Evolutionary conservation across 53 echinoderm and acorn worm genomes (phyloP).

Genomic region (Paracentrotus lividus): DNA sequence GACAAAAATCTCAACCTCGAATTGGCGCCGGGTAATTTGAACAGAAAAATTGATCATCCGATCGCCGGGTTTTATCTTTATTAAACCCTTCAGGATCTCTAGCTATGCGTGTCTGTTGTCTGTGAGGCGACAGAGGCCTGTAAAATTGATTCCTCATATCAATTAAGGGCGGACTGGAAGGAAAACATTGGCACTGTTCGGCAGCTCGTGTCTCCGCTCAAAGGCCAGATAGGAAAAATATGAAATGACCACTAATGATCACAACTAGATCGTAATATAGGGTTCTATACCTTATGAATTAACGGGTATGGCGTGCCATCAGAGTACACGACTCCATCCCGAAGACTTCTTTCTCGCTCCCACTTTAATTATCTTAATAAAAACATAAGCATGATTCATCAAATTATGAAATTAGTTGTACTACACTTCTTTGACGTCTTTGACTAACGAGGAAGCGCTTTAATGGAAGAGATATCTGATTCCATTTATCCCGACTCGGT

Average conservation of each 20-base stretch:
- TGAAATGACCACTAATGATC: constrained; percentile 68
- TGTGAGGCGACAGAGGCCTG: constrained; percentile 56
- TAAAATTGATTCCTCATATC: constrained; percentile 73
- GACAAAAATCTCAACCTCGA: constrained; percentile 71
- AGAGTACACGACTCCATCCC: background rate
- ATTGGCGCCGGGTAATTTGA: constrained; percentile 70
- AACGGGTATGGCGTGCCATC: constrained; percentile 12
- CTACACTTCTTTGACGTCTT: constrained; percentile 61
- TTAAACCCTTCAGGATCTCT: constrained; percentile 41
- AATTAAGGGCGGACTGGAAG: constrained; percentile 64
- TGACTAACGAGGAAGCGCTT: constrained; percentile 63
- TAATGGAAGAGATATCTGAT: constrained; percentile 71
- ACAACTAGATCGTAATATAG: constrained; percentile 56
- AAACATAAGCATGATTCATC: constrained; percentile 71
- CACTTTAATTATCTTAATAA: constrained; percentile 68
- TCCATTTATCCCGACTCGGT: constrained; percentile 57
- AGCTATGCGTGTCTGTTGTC: constrained; percentile 58
- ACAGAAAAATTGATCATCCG: constrained; percentile 64
- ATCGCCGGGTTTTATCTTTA: constrained; percentile 57
- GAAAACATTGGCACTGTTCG: constrained; percentile 52
- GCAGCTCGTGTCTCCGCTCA: constrained; percentile 48
- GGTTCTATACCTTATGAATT: constrained; percentile 16
- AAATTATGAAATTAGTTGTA: constrained; percentile 73
- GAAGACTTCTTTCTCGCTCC: background rate
- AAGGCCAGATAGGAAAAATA: constrained; percentile 64